Conservation (phyloP, 1,140 invertebrate genomes). For the Tigriopus japonicus region DNA sequence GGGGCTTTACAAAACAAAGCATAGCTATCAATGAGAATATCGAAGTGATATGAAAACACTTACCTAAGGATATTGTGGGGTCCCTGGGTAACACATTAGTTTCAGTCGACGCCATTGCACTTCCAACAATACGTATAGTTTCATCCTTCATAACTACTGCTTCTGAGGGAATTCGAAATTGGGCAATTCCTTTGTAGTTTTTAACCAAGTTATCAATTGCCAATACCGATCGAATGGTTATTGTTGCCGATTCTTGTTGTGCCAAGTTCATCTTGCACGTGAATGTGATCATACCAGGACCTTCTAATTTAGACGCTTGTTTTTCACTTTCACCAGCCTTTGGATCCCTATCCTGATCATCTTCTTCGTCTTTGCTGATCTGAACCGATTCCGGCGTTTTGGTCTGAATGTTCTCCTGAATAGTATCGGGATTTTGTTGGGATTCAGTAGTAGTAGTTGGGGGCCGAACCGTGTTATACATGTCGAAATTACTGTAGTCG, state of each 20-base stretch:
- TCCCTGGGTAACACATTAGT: no score
- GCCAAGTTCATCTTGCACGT: conserved; percentile 4
- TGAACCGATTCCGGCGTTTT: no score
- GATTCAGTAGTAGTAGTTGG: no score
- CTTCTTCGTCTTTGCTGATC: no score
- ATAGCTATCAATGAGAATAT: background rate
- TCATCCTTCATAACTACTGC: background rate
- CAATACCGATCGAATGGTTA: background rate
- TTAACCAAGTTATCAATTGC: background rate
- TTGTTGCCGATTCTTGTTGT: background rate
- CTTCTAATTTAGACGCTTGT: background rate
- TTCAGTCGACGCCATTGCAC: background rate
- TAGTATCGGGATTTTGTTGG: no score
- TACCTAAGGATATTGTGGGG: no score
- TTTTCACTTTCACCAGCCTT: no score
- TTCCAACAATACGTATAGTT: background rate
- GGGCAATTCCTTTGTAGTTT: background rate
- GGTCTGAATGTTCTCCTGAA: no score
- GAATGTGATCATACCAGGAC: background rate
- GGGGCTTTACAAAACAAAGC: background rate
- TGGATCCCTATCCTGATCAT: no score
- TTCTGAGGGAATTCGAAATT: background rate
- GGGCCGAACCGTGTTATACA: no score
- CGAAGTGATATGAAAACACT: background rate
- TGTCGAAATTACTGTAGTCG: no score